phyloP scores from a whole-genome alignment of 2,797 vertebrate species.

The Sparidentex hasta region DNA sequence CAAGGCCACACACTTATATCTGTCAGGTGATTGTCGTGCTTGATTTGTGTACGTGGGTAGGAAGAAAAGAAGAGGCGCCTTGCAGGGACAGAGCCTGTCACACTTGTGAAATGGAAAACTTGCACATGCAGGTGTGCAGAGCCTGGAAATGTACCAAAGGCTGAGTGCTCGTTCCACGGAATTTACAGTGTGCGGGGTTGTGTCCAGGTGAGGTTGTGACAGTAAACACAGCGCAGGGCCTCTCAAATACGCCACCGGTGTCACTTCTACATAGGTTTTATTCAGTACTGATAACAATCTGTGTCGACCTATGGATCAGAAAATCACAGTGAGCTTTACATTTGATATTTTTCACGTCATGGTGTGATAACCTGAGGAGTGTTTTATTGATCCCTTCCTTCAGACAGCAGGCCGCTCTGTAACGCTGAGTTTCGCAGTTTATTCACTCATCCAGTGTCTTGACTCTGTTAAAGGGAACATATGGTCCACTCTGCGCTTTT shows the following conservation, averaged over 20 bases:
- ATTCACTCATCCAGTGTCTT: conserved; percentile 60
- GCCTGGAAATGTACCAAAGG: conserved; percentile 80
- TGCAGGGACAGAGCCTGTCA: conserved; percentile 54
- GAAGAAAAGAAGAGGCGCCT: conserved; percentile 52
- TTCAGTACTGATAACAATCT: neutral
- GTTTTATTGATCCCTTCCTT: conserved; percentile 44
- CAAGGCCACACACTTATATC: conserved; percentile 24
- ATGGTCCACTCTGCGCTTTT: conserved; percentile 71
- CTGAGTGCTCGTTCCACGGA: conserved; percentile 48
- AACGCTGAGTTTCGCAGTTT: conserved; percentile 62
- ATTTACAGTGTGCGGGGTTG: conserved; percentile 70
- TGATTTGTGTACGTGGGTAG: conserved; percentile 41
- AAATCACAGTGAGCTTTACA: neutral
- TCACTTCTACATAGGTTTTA: neutral
- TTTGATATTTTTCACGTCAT: conserved; percentile 1
- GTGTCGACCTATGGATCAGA: too few species aligned
- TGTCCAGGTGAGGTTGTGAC: conserved; percentile 78
- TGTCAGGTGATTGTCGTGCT: conserved; percentile 36
- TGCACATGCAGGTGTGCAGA: conserved; percentile 73
- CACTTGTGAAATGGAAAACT: conserved; percentile 77
- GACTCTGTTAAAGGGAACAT: conserved; percentile 65
- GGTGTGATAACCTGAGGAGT: conserved; percentile 29
- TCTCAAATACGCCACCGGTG: conserved; percentile 38
- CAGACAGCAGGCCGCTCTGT: conserved; percentile 44
- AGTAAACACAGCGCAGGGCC: conserved; percentile 72